phyloP scores from a whole-genome alignment of 2,888 invertebrate genomes.

The Lasioglossum leucozonium region DNA sequence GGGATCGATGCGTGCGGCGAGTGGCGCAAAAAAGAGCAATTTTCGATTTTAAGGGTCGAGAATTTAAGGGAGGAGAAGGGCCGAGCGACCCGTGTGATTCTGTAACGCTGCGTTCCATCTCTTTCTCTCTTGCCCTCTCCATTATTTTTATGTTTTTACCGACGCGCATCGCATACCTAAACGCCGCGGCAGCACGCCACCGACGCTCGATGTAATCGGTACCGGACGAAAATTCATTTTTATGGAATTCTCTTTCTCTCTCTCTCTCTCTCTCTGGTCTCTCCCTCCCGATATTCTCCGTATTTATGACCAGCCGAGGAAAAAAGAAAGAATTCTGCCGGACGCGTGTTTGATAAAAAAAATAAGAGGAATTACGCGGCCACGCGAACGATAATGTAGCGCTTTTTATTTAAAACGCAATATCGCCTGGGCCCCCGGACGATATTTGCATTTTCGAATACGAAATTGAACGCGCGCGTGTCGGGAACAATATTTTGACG shows the following conservation, averaged over 20 bases:
- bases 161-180: conserved; percentile 59
- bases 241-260: conserved; percentile 54
- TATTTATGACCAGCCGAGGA: conserved; percentile 6
- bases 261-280: conserved; percentile 9
- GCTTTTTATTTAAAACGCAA: conserved; percentile 31
- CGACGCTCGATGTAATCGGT: conserved; percentile 51
- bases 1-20: conserved; percentile 29
- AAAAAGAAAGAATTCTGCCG: conserved; percentile 19
- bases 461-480: conserved; percentile 10
- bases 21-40: conserved; percentile 20
- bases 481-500: neutral
- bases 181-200: conserved; percentile 26
- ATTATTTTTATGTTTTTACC: conserved; percentile 16
- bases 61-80: too few species aligned
- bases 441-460: conserved; percentile 29
- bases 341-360: conserved; percentile 22
- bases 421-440: neutral
- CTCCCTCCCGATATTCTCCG: conserved; percentile 30
- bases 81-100: conserved; percentile 31
- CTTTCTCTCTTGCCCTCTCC: too few species aligned
- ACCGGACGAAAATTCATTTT: conserved; percentile 63
- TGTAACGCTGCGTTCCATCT: conserved; percentile 32
- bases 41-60: conserved; percentile 33
- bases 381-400: conserved; percentile 16
- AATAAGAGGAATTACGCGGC: conserved; percentile 27